These are phyloP conservation scores for Allygus modestus DNA, from an alignment of 2,888 invertebrate genomes.

Conservation along the genomic window DNA sequence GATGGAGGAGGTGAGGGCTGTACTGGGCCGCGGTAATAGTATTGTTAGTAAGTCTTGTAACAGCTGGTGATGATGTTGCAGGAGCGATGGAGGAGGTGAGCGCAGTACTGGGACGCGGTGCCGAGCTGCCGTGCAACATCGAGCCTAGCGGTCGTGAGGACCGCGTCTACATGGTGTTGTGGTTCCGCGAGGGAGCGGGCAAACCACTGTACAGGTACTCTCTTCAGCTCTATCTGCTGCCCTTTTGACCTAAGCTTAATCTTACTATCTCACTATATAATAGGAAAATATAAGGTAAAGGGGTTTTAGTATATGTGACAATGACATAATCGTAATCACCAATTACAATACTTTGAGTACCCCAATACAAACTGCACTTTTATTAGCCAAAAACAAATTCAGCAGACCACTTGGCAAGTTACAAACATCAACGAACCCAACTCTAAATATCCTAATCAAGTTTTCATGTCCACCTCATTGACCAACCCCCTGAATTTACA, in stretches of 20 bases:
- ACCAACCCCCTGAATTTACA: no score
- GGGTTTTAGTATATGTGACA: no score
- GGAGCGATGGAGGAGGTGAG: conserved; percentile 86
- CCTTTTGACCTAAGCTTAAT: conserved; percentile 34
- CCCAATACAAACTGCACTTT: no score
- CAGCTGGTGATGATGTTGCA: conserved; percentile 71
- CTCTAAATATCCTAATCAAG: no score
- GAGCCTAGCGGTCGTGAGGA: conserved; percentile 90
- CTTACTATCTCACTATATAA: conserved; percentile 24
- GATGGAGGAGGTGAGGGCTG: conserved; percentile 87
- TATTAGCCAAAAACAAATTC: no score
- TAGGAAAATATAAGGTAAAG: no score
- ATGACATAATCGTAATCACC: no score
- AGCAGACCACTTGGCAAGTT: no score
- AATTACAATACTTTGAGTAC: no score
- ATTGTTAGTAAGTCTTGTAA: no score
- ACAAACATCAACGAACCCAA: no score
- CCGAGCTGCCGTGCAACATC: conserved; percentile 93
- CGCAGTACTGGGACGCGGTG: conserved; percentile 90
- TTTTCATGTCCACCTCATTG: no score
- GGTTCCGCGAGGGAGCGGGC: conserved; percentile 91
- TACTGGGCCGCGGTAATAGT: conserved; percentile 75
- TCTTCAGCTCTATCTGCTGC: conserved; percentile 71
- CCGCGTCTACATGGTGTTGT: conserved; percentile 94
- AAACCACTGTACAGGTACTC: conserved; percentile 93